These are phyloP conservation scores for Prunella strophiata DNA, from an alignment of 2,797 vertebrate species.

Conservation along the genomic window DNA sequence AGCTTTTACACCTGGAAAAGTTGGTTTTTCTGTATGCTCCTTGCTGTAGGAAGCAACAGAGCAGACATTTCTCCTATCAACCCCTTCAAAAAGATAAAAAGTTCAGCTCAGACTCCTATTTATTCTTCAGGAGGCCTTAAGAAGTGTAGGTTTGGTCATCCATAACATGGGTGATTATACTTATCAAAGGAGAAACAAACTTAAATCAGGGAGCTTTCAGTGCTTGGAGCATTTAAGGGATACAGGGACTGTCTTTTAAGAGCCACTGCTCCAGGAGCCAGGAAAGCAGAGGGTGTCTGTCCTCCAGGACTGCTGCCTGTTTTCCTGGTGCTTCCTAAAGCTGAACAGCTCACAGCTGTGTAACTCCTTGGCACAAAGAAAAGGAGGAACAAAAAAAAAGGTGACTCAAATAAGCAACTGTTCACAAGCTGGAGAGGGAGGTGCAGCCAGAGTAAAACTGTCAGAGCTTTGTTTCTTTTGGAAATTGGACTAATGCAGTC, in stretches of 20 bases:
- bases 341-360: neutral
- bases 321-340: neutral
- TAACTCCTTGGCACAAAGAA: neutral
- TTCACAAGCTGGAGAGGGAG: neutral
- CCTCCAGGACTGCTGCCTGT: neutral
- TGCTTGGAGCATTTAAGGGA: neutral
- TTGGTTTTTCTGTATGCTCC: neutral
- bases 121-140: neutral
- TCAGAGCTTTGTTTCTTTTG: neutral
- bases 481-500: neutral
- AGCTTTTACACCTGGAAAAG: neutral
- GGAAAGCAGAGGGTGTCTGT: neutral
- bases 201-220: neutral
- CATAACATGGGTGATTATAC: neutral
- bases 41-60: neutral
- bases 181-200: neutral
- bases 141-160: neutral
- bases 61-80: neutral
- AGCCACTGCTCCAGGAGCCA: neutral
- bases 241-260: neutral
- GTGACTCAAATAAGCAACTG: neutral
- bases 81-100: neutral
- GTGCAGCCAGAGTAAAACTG: neutral
- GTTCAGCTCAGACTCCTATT: neutral
- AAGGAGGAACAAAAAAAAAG: neutral